Base-by-base conservation (phyloP, 2,888 invertebrate species). In the Lucinisca nassula region DNA sequence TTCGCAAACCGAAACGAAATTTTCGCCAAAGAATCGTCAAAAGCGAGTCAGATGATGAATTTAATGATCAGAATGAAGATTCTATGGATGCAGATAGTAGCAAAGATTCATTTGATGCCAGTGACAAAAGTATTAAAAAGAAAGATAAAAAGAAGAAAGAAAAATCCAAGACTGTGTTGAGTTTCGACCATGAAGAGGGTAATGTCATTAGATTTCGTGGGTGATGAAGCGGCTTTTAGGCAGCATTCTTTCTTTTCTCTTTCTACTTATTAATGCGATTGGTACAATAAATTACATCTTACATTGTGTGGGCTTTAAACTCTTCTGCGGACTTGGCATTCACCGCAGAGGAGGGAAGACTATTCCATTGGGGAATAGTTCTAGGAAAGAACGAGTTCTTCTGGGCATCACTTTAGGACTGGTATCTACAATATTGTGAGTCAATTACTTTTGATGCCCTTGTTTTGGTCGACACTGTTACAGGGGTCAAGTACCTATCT, bases 1-100 rank as follows among this genome's bases (percentile, higher is more conserved):
- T 98, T 96, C 98, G 98, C 94, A 98, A 98, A 97, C 98, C 98
- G 0, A 98, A 98, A 95, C 98, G 98, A 95, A 98, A 97, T 95
- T 98, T 98, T 92, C 98, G 97, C 91, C 98, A 96, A 76, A 95
- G 96, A 87, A 91, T 94, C 14, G 89, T 92, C n/a, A 92, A 93
- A 27, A 94, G 94, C 84, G 95, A 95, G 24, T 95, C 96, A 21
- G 96, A 96, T 78, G 95, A 96, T 72, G 95, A 95, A 75, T 89
- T 91, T 75, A 90, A 92, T 73, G 89, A 87, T 10, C 80, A 61
- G 12, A 82, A 88, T 30, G 85, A 84, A 24, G 88, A 91, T 6
- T 77, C 58, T 1, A 89, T 90, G 78, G 89, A 91, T 24, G 85
- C 84, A 12, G 92, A 90, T 37, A 83, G 85, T 55, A 49, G 55